Evolutionary conservation across 2,888 invertebrate species (phyloP).

Genomic region (Microctonus aethiopoides): DNA sequence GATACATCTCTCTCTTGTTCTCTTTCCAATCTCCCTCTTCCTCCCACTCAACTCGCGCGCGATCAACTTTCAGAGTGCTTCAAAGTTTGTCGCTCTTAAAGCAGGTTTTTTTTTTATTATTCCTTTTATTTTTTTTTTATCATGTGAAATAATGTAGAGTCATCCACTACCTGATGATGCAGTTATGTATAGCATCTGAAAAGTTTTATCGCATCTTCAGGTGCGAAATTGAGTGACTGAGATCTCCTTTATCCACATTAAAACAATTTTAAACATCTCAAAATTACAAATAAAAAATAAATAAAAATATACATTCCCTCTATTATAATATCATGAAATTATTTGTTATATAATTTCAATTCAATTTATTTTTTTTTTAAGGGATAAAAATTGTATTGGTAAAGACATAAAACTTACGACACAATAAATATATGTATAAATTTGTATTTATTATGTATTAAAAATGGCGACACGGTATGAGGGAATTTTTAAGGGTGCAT

Average conservation of each 20-base stretch:
- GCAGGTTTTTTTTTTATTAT: conserved; percentile 1
- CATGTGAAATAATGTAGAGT: conserved; percentile 47
- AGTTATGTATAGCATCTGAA: conserved; percentile 9
- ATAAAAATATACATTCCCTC: too few species aligned
- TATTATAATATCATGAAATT: too few species aligned
- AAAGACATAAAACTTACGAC: neutral
- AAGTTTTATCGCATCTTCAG: conserved; percentile 10
- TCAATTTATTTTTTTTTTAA: too few species aligned
- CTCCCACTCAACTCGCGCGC: neutral
- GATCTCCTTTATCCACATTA: neutral
- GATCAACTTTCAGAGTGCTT: neutral
- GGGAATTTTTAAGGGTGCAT: conserved; percentile 18
- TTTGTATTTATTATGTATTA: too few species aligned
- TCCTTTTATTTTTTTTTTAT: conserved; percentile 7
- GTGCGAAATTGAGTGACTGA: conserved; percentile 24
- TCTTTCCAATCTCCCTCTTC: neutral
- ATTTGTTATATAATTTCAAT: too few species aligned
- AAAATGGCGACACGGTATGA: neutral
- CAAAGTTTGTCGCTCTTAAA: neutral
- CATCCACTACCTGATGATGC: conserved; percentile 59
- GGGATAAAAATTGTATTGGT: too few species aligned
- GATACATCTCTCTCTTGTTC: conserved; percentile 2
- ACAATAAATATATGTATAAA: neutral
- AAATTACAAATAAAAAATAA: neutral
- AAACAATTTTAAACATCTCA: neutral